Evolutionary conservation across 1,140 invertebrate genomes (phyloP), one percentile per base, ranked within the genome.

Genomic region (Zaprionus ghesquierei): DNA sequence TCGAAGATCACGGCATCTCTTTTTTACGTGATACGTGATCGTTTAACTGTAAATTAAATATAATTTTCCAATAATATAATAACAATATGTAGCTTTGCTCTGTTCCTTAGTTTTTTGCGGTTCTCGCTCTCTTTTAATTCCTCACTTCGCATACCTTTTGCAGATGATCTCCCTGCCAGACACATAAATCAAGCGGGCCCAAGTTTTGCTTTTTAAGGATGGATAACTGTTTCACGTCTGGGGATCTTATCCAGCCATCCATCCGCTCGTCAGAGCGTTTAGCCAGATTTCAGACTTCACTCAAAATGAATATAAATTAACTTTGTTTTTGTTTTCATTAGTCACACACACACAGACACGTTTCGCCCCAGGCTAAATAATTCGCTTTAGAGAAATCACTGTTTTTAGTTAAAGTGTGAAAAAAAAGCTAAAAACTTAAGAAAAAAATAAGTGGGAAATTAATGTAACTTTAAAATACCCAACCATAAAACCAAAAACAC

Each of bases 1-100:
- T 15, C 0, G 41, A 63, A 63, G 63, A 53, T 38, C 59, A 56
- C 54, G 49, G 46, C 50, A 65, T 60, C 69, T 63, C n/a, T n/a
- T n/a, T 81, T 84, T 62, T 31, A 12, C 9, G 73, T 74, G 68
- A 80, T 91, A 91, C 90, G 90, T 91, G 90, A 87, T 91, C 90
- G 90, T 90, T 91, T 91, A 91, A 91, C 90, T 90, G 90, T 91
- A 90, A 91, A 91, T 91, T 91, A 91, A 91, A 91, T 91, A 91
- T 90, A 91, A 91, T 91, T 91, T 91, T 81, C 75, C 90, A 91
- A 91, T 91, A 91, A 91, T 84, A 91, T 91, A 90, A 91, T 90
- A 78, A 91, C 81, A 91, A 84, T 77, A 81, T 77, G 62, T 78
- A 70, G 66, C 79, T 87, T 46, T 62, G 33, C 33, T 81, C 77